A percentile compares a stretch with the other conserved stretches of the same genome.
These are phyloP conservation scores for Cheumatopsyche charites DNA, from an alignment of 1,140 invertebrate genomes.

Conservation along the genomic window DNA sequence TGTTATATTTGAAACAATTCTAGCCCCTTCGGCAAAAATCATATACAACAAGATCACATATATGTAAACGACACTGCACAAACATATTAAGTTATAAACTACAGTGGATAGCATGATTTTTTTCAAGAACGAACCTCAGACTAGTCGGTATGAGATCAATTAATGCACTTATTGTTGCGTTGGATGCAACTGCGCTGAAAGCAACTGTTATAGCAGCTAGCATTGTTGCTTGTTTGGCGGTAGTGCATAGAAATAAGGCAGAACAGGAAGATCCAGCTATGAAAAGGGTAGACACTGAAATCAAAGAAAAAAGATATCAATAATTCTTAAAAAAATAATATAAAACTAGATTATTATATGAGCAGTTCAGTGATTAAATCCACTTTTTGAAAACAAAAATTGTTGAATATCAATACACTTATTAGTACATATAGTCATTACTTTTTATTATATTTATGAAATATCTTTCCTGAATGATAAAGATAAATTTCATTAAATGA, in stretches of 20 bases:
- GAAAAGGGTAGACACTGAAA: not conserved
- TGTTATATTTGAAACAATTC: too few relatives aligned
- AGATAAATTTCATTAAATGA: too few relatives aligned
- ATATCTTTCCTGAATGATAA: too few relatives aligned
- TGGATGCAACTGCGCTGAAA: constrained; percentile 37
- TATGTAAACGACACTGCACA: too few relatives aligned
- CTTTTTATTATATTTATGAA: too few relatives aligned
- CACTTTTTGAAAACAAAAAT: too few relatives aligned
- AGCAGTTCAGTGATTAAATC: not conserved
- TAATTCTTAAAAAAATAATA: not conserved
- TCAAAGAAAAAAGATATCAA: not conserved
- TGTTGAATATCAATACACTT: too few relatives aligned
- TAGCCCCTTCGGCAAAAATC: too few relatives aligned
- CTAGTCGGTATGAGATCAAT: constrained; percentile 43
- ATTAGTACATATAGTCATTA: too few relatives aligned
- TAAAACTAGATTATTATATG: not conserved
- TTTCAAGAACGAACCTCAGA: constrained; percentile 31
- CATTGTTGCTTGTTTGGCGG: constrained; percentile 29
- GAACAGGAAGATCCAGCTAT: constrained; percentile 22
- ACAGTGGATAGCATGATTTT: too few relatives aligned
- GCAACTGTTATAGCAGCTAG: constrained; percentile 33
- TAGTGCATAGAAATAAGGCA: constrained; percentile 36
- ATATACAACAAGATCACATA: too few relatives aligned
- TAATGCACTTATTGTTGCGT: constrained; percentile 27
- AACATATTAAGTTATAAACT: too few relatives aligned